Evolutionary conservation across 2,888 invertebrate genomes (phyloP).

Genomic region (Saturnia pavonia): DNA sequence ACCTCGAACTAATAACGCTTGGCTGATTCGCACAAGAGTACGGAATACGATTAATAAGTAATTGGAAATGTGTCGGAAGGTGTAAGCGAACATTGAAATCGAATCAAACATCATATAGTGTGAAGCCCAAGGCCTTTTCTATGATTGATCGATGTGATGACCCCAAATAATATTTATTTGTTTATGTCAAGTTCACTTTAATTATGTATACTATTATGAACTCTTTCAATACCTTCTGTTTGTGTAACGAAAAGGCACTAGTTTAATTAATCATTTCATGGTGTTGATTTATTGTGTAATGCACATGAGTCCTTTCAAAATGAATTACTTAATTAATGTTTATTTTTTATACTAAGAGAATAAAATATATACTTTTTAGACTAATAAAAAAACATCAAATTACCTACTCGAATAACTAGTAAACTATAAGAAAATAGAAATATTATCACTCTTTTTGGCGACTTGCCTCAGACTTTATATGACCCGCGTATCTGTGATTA

Average conservation of each 20-base stretch:
- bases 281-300: not conserved
- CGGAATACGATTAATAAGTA: conserved; percentile 16
- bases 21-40: conserved; percentile 14
- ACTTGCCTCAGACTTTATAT: no score
- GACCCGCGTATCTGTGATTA: no score
- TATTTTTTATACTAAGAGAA: no score
- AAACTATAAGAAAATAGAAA: no score
- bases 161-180: conserved; percentile 49
- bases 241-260: not conserved
- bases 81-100: conserved; percentile 22
- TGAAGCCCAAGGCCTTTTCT: conserved; percentile 39
- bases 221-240: not conserved
- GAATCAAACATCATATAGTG: conserved; percentile 19
- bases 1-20: not conserved
- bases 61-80: conserved; percentile 15
- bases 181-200: conserved; percentile 57
- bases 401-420: no score
- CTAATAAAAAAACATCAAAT: no score
- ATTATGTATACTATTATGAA: conserved; percentile 36
- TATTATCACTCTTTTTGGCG: no score
- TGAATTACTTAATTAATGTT: not conserved
- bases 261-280: not conserved
- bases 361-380: no score
- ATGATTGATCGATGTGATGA: conserved; percentile 58
- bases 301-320: not conserved